These are phyloP conservation scores for Dinoponera quadriceps DNA, from an alignment of 1,140 invertebrate genomes.

Conservation along the genomic window DNA sequence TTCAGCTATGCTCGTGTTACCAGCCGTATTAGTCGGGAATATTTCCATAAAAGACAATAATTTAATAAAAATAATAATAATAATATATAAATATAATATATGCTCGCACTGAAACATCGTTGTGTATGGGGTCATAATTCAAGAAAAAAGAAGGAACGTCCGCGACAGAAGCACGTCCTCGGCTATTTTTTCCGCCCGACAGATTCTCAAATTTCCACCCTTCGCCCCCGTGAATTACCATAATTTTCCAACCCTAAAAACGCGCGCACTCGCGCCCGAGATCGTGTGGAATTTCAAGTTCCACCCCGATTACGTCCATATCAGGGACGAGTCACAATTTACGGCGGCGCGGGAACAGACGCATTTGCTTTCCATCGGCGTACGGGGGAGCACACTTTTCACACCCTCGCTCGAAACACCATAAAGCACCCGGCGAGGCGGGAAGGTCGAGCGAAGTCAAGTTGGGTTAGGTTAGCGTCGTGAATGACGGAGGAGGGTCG, in stretches of 20 bases:
- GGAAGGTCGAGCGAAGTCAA: slow-evolving; percentile 68
- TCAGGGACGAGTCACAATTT: slow-evolving; percentile 53
- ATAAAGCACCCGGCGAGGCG: slow-evolving; percentile 57
- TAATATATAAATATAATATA: not conserved
- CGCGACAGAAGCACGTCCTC: not conserved
- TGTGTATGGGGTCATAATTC: not conserved
- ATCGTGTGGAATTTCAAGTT: slow-evolving; percentile 10
- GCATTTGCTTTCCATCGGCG: slow-evolving; percentile 56
- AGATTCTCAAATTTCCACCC: slow-evolving; percentile 25
- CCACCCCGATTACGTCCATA: slow-evolving; percentile 46
- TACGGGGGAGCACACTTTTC: slow-evolving; percentile 48
- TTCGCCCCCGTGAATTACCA: slow-evolving; percentile 25
- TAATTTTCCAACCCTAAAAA: slow-evolving; percentile 26
- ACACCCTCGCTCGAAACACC: slow-evolving; percentile 60
- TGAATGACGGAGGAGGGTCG: slow-evolving; percentile 75
- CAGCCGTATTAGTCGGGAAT: not conserved
- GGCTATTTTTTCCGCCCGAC: not conserved
- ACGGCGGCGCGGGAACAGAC: slow-evolving; percentile 31
- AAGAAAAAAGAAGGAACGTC: not conserved
- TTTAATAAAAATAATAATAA: not conserved
- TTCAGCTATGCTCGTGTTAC: not conserved
- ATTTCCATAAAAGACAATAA: slow-evolving; percentile 6
- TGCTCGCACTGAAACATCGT: not conserved
- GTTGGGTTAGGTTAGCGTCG: slow-evolving; percentile 78
- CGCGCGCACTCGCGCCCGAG: not conserved